Evolutionary conservation across 2,888 invertebrate genomes (phyloP), one percentile per base, ranked within the genome.

Genomic region (Drosophila antonietae): DNA sequence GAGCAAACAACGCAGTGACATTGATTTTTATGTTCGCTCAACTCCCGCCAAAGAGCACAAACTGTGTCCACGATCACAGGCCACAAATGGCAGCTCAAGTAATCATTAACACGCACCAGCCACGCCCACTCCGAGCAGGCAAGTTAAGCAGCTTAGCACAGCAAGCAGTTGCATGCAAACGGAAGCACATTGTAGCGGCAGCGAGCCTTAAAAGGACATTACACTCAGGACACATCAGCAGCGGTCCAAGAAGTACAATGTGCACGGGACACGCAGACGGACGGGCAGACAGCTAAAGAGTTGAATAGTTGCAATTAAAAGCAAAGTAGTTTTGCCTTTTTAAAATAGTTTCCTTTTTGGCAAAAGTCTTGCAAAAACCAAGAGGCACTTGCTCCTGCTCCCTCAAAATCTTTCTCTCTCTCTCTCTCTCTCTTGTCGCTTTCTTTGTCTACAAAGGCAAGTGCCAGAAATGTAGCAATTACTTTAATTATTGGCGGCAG

Each of bases 401-500:
- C 18, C 20, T 35, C 35, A 14, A 39, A 12, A 14, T 20, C 14
- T 31, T 9, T 15, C 20, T 10, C 15, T 15, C 7, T 15, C 23
- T 3, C 12, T 18, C 28, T n/a, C 53, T 52, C 41, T 23, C 49
- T 57, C 33, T 56, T 5, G n/a, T 18, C 12, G 33, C 39, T 28
- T 39, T 43, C 37, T 41, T 37, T 33, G 57, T 57, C 58, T 59
- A 68, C 63, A 69, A 81, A 81, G 68, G 73, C 82, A 88, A 86
- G 88, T 86, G 83, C 78, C 81, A 86, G 88, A 88, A 84, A 86
- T 86, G 87, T 88, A 74, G 88, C 86, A 86, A 86, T 86, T 86
- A 86, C 86, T 88, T 88, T 86, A 86, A 86, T 86, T 86, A 86
- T 86, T 88, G 88, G 88, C 88, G 88, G 86, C 87, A 88, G 86